Evolutionary conservation across 23 tunicate species (phyloP).

Genomic region (Pegea sp.): DNA sequence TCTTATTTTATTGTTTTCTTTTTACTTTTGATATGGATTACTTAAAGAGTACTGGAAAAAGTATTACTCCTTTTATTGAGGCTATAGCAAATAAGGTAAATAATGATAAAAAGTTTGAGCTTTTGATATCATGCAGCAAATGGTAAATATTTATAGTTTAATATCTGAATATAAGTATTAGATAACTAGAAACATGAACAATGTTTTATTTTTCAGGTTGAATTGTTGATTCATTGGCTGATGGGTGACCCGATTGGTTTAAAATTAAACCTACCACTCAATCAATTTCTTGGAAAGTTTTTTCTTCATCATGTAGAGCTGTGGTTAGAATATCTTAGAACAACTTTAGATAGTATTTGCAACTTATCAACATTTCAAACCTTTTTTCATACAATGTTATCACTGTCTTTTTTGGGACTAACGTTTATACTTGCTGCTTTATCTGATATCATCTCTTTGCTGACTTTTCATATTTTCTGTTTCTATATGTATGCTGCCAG

Average conservation of each 20-base stretch:
- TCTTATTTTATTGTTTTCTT: too few relatives aligned
- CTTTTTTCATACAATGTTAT: conserved; percentile 3
- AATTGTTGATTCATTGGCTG: conserved; percentile 42
- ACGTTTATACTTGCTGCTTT: conserved; percentile 28
- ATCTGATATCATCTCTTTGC: conserved; percentile 29
- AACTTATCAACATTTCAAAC: not conserved
- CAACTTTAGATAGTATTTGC: conserved; percentile 4
- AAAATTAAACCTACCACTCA: conserved; percentile 48
- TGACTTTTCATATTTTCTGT: conserved; percentile 64
- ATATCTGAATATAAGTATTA: too few relatives aligned
- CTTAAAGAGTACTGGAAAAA: too few relatives aligned
- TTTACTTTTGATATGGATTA: too few relatives aligned
- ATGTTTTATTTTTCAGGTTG: conserved; percentile 74
- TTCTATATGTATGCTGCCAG: conserved; percentile 84
- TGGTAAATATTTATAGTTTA: too few relatives aligned
- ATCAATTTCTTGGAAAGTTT: conserved; percentile 80
- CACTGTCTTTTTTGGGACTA: conserved; percentile 31
- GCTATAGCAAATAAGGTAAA: too few relatives aligned
- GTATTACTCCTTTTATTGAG: too few relatives aligned
- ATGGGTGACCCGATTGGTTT: conserved; percentile 89
- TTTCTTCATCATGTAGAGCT: conserved; percentile 71
- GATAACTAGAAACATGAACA: too few relatives aligned
- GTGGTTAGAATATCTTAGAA: conserved; percentile 57
- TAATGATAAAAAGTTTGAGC: too few relatives aligned
- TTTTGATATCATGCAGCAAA: too few relatives aligned